Percentiles rank a stretch among this genome's conserved stretches.
phyloP scores from a whole-genome alignment of 1,140 invertebrate genomes.

The Saxidomus purpurata region DNA sequence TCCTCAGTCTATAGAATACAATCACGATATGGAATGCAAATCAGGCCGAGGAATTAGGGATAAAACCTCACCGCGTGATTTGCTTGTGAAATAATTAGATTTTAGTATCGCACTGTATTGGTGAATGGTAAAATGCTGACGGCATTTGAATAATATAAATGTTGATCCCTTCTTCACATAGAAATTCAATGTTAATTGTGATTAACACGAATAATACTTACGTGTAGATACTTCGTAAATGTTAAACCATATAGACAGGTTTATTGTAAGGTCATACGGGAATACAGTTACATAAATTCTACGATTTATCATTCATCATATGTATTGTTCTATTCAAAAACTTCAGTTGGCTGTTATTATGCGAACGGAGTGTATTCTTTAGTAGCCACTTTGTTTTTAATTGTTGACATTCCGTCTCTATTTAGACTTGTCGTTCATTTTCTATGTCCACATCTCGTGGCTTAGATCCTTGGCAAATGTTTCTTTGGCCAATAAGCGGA shows the following conservation, averaged over 20 bases:
- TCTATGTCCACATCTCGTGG: too few species aligned
- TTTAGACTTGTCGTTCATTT: too few species aligned
- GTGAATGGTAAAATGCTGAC: not conserved
- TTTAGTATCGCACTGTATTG: not conserved
- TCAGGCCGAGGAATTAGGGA: not conserved
- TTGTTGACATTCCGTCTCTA: too few species aligned
- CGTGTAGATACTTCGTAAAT: not conserved
- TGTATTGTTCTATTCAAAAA: too few species aligned
- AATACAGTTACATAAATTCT: not conserved
- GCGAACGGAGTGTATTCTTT: too few species aligned
- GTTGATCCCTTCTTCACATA: not conserved
- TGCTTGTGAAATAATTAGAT: conserved; percentile 11
- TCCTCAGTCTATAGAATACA: not conserved
- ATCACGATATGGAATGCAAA: conserved; percentile 18
- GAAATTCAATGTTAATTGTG: not conserved
- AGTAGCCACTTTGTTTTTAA: too few species aligned
- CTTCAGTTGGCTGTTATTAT: too few species aligned
- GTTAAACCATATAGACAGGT: not conserved
- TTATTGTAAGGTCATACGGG: not conserved
- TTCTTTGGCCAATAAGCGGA: too few species aligned
- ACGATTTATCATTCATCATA: too few species aligned
- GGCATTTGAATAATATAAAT: not conserved
- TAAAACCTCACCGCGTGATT: conserved; percentile 30
- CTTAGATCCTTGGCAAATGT: too few species aligned
- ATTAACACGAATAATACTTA: too few species aligned